These are phyloP conservation scores for Sciaenops ocellatus DNA, from an alignment of 2,797 vertebrate genomes.

Conservation along the genomic window DNA sequence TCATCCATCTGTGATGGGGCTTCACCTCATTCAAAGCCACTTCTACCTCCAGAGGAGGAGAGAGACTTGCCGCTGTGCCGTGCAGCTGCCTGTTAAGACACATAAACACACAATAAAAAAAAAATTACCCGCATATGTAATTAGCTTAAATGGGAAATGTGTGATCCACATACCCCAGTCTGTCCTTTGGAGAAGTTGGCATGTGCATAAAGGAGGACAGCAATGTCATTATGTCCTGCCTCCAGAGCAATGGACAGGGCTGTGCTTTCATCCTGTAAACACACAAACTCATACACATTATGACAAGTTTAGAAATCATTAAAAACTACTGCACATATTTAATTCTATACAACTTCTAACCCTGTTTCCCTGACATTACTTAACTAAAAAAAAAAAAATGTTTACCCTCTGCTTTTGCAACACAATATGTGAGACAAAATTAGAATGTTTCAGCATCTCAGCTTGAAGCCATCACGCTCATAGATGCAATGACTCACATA, in stretches of 20 bases:
- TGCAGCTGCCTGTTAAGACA: conserved; percentile 85
- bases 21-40: conserved; percentile 84
- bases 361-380: not conserved
- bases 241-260: conserved; percentile 96
- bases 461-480: conserved; percentile 19
- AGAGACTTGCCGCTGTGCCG: conserved; percentile 88
- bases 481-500: conserved; percentile 81
- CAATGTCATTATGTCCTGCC: conserved; percentile 96
- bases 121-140: not conserved
- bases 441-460: conserved; percentile 8
- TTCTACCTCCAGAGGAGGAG: conserved; percentile 86
- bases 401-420: not conserved
- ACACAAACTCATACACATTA: conserved; percentile 32
- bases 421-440: conserved; percentile 10
- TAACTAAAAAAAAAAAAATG: not conserved
- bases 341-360: not conserved
- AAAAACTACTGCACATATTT: no score
- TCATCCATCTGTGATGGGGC: conserved; percentile 42
- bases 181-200: conserved; percentile 94
- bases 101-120: conserved; percentile 5
- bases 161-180: conserved; percentile 84
- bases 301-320: not conserved
- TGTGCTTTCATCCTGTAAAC: conserved; percentile 93
- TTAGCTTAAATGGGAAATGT: conserved; percentile 4
- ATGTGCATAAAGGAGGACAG: conserved; percentile 95